A percentile compares a stretch with the other conserved stretches of the same genome.
Evolutionary conservation across 2,888 invertebrate species (phyloP).

Genomic region (Phrixothrix hirtus): DNA sequence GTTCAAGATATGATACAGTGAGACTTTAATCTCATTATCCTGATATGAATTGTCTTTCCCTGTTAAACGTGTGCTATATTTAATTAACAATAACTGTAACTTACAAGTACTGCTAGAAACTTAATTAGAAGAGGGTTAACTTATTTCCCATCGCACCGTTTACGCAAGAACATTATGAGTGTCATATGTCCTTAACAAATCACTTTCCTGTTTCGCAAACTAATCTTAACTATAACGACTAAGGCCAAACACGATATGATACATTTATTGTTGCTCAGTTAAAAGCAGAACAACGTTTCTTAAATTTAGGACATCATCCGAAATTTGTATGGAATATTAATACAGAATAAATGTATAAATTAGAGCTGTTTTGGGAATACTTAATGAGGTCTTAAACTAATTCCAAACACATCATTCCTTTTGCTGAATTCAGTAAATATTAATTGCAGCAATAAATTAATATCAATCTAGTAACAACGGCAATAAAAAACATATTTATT

Average conservation of each 20-base stretch:
- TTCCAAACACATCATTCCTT: too few species aligned
- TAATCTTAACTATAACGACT: slow-evolving; percentile 11
- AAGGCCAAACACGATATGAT: slow-evolving; percentile 15
- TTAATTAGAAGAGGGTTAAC: slow-evolving; percentile 26
- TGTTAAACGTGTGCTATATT: slow-evolving; percentile 34
- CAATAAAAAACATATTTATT: too few species aligned
- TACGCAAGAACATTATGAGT: slow-evolving; percentile 21
- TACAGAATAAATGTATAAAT: too few species aligned
- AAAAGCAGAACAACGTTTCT: not conserved
- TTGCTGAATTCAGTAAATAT: too few species aligned
- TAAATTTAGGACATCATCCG: too few species aligned
- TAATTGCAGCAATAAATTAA: too few species aligned
- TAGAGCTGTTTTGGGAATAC: too few species aligned
- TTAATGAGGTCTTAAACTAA: too few species aligned
- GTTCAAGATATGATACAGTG: too few species aligned
- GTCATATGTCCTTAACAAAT: slow-evolving; percentile 18
- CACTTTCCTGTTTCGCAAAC: slow-evolving; percentile 13
- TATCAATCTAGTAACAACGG: too few species aligned
- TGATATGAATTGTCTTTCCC: slow-evolving; percentile 35
- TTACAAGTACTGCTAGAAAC: slow-evolving; percentile 33
- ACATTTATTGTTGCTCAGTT: slow-evolving; percentile 11
- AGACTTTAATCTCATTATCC: slow-evolving; percentile 32
- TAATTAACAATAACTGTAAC: slow-evolving; percentile 38
- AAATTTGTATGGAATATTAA: too few species aligned
- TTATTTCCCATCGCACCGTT: slow-evolving; percentile 28